Conservation (phyloP, 2,797 vertebrate species). For the Caiman crocodilus region DNA sequence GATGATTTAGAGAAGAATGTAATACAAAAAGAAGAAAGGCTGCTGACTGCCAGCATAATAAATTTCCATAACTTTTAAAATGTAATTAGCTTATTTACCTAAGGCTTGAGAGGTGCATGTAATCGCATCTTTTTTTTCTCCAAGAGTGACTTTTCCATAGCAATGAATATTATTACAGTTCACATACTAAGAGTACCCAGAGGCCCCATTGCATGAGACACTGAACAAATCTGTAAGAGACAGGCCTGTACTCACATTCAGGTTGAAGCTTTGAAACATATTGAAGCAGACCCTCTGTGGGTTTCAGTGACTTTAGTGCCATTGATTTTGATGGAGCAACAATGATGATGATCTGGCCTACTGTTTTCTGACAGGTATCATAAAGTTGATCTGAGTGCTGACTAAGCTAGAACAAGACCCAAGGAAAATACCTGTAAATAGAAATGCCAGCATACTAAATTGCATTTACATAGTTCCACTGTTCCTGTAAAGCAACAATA, state of each 20-base stretch:
- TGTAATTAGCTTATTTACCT: background rate
- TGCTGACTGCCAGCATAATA: background rate
- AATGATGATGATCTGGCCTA: background rate
- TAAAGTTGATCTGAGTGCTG: background rate
- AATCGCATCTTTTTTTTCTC: background rate
- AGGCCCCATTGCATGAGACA: background rate
- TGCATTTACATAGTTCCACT: background rate
- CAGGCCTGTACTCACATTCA: background rate
- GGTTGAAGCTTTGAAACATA: background rate
- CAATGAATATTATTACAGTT: background rate
- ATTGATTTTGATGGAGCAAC: background rate
- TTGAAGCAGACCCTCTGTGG: background rate
- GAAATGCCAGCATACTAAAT: background rate
- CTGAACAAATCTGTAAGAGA: background rate
- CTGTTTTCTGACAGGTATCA: background rate
- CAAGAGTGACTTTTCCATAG: background rate
- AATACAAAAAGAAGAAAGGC: background rate
- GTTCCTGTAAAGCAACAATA: background rate
- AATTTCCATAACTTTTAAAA: background rate
- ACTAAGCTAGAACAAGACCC: background rate
- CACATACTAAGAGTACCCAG: background rate
- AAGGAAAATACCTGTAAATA: background rate
- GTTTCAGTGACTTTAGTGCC: background rate
- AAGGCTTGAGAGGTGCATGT: background rate
- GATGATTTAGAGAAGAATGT: background rate